Conservation (phyloP, 2,797 vertebrate species). For the Pipistrellus pipistrellus region DNA sequence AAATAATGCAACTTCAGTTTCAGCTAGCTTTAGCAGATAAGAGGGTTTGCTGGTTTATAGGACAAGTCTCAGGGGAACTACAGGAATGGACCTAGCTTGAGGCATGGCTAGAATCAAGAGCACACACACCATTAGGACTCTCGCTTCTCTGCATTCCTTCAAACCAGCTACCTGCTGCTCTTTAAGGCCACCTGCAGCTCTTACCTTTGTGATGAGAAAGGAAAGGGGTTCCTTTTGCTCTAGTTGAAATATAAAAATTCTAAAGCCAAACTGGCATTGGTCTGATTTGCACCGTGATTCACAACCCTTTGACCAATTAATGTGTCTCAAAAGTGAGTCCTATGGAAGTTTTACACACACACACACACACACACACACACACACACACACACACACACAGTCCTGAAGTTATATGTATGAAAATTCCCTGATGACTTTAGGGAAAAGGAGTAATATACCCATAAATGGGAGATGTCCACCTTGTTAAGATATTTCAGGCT, state of each 20-base stretch:
- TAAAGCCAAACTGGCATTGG: slow-evolving; percentile 40
- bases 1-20: slow-evolving; percentile 44
- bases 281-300: slow-evolving; percentile 19
- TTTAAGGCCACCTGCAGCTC: not conserved
- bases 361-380: not conserved
- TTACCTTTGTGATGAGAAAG: slow-evolving; percentile 40
- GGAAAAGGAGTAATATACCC: not conserved
- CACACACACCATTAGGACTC: not conserved
- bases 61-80: not conserved
- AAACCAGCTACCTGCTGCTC: not conserved
- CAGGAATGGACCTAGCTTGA: not conserved
- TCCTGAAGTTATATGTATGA: not conserved
- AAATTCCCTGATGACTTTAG: not conserved
- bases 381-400: not conserved
- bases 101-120: slow-evolving; percentile 2
- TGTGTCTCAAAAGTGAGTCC: not conserved
- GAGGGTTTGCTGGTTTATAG: not conserved
- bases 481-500: slow-evolving; percentile 40
- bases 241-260: slow-evolving; percentile 8
- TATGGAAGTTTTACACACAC: not conserved
- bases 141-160: slow-evolving; percentile 4
- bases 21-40: not conserved
- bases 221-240: not conserved
- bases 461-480: not conserved
- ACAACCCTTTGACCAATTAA: not conserved